phyloP scores from a whole-genome alignment of 1,140 invertebrate species.

The Calephelis nemesis region DNA sequence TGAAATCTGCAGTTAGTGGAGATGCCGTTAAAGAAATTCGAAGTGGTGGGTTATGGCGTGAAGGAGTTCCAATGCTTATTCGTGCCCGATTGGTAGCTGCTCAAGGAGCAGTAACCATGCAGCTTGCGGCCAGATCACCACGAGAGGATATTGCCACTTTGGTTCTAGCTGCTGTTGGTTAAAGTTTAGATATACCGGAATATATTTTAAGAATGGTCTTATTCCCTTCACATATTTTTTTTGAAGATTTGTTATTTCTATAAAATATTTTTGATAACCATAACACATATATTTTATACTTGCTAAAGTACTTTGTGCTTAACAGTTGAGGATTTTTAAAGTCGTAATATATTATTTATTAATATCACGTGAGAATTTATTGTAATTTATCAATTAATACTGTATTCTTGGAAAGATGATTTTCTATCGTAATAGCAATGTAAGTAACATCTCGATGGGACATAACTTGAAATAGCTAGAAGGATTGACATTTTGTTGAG shows the following conservation, averaged over 20 bases:
- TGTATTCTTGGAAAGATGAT: too few relatives aligned
- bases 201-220: neutral
- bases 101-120: conserved; percentile 87
- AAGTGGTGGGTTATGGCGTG: conserved; percentile 79
- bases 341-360: neutral
- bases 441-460: too few relatives aligned
- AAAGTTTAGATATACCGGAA: conserved; percentile 41
- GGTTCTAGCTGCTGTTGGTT: conserved; percentile 91
- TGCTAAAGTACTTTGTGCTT: neutral
- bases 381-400: too few relatives aligned
- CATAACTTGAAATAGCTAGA: too few relatives aligned
- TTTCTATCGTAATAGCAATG: too few relatives aligned
- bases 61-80: conserved; percentile 92
- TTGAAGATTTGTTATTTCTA: neutral
- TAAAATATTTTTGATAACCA: conserved; percentile 7
- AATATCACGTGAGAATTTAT: neutral
- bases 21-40: conserved; percentile 84
- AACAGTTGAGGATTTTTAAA: neutral
- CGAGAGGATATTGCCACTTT: conserved; percentile 89
- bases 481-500: too few relatives aligned
- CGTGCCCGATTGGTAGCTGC: conserved; percentile 89
- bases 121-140: conserved; percentile 82
- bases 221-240: neutral
- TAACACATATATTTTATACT: neutral
- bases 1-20: conserved; percentile 75